phyloP scores from a whole-genome alignment of 2,113 vertebrate genomes.

The Orientallactaga bullata region DNA sequence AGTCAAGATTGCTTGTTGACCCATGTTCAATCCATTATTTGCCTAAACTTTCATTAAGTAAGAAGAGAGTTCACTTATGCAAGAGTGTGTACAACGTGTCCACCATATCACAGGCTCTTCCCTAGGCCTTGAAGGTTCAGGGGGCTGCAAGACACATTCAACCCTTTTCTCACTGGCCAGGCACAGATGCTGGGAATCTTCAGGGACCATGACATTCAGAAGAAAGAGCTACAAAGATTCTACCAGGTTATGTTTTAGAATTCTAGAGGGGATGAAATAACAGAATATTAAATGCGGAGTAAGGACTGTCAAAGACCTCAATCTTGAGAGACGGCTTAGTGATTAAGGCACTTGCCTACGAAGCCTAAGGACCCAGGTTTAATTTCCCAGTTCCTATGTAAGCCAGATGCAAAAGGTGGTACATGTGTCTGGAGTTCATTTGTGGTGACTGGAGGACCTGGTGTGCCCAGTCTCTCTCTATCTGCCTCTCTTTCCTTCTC shows the following conservation, averaged over 20 bases:
- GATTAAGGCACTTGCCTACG: no score
- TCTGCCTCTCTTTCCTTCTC: no score
- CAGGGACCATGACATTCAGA: not conserved
- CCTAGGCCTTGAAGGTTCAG: no score
- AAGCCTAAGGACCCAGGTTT: no score
- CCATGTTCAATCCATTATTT: not conserved
- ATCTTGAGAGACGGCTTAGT: not conserved
- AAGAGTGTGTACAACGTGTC: conserved; percentile 2
- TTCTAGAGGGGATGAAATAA: conserved; percentile 4
- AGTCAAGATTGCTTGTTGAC: not conserved
- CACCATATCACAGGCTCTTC: not conserved
- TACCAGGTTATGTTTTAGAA: not conserved
- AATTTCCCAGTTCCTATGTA: no score
- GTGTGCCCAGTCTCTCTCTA: no score
- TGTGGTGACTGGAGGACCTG: no score
- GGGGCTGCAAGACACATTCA: not conserved
- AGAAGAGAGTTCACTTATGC: not conserved
- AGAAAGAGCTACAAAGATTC: not conserved
- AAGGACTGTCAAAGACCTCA: not conserved
- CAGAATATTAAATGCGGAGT: not conserved
- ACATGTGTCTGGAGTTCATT: no score
- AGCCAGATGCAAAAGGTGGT: no score
- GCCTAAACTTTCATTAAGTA: conserved; percentile 2
- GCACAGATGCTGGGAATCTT: not conserved
- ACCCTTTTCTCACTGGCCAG: not conserved